phyloP scores from a whole-genome alignment of 1,140 invertebrate species.

The Magallana ariakensis region DNA sequence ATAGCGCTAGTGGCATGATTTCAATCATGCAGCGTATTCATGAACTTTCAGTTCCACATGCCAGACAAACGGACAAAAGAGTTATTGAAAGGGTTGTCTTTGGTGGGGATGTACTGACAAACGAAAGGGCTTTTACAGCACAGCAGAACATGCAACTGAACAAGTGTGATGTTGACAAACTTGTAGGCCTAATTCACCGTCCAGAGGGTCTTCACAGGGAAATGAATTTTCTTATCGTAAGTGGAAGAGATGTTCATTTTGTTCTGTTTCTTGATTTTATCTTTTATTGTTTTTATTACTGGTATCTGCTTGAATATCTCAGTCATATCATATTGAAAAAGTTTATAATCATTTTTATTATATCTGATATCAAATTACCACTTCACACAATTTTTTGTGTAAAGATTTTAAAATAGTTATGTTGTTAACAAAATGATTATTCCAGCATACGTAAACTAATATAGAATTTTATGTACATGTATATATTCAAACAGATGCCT shows the following conservation, averaged over 20 bases:
- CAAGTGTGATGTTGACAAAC: not conserved
- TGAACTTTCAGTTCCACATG: conserved; percentile 40
- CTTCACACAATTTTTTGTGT: too few relatives aligned
- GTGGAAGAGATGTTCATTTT: not conserved
- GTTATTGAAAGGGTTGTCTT: conserved; percentile 51
- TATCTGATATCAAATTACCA: too few relatives aligned
- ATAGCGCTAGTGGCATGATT: conserved; percentile 49
- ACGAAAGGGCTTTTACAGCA: conserved; percentile 45
- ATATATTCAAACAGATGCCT: too few relatives aligned
- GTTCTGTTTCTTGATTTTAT: too few relatives aligned
- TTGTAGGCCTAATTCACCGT: conserved; percentile 46
- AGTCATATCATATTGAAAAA: too few relatives aligned
- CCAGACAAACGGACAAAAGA: not conserved
- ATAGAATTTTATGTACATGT: too few relatives aligned
- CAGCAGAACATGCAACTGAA: conserved; percentile 45
- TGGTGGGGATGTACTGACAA: conserved; percentile 55
- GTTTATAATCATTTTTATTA: too few relatives aligned
- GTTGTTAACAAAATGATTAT: too few relatives aligned
- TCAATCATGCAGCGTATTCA: conserved; percentile 51
- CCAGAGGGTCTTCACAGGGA: conserved; percentile 54
- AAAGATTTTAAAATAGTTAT: too few relatives aligned
- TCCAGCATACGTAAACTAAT: too few relatives aligned
- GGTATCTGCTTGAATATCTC: too few relatives aligned
- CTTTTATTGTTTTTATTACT: too few relatives aligned
- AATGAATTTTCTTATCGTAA: conserved; percentile 49